A percentile compares a stretch with the other conserved stretches of the same genome.
phyloP scores from a whole-genome alignment of 2,888 invertebrate species.

The Scrobipalpa costella region DNA sequence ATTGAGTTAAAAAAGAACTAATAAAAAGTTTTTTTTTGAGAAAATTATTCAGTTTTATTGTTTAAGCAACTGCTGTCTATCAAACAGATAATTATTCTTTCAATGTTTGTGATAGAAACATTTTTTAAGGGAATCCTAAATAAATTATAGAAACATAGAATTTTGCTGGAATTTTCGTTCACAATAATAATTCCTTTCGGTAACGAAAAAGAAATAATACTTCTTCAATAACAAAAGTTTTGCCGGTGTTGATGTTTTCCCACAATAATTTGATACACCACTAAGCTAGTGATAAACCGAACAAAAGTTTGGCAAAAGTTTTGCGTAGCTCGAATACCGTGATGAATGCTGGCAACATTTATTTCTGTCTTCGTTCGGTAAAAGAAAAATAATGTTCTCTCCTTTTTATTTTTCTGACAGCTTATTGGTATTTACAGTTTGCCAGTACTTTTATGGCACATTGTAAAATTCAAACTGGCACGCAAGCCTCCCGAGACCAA shows the following conservation, averaged over 20 bases:
- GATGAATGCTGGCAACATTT: slow-evolving; percentile 17
- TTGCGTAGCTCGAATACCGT: slow-evolving; percentile 8
- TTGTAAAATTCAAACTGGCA: slow-evolving; percentile 26
- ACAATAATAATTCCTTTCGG: background rate
- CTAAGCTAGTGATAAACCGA: slow-evolving; percentile 19
- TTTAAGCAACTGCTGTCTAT: too few species aligned
- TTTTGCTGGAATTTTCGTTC: too few species aligned
- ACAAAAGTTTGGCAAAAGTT: slow-evolving; percentile 13
- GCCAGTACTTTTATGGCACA: slow-evolving; percentile 5
- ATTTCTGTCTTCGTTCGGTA: slow-evolving; percentile 8
- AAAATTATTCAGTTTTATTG: too few species aligned
- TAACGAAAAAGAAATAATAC: background rate
- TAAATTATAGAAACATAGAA: too few species aligned
- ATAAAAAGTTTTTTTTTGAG: too few species aligned
- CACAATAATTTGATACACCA: slow-evolving; percentile 14
- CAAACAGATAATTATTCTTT: too few species aligned
- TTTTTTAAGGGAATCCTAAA: too few species aligned
- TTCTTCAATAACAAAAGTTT: slow-evolving; percentile 18
- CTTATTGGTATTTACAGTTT: background rate
- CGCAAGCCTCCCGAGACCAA: slow-evolving; percentile 30
- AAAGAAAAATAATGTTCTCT: slow-evolving; percentile 6
- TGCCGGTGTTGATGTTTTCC: slow-evolving; percentile 8
- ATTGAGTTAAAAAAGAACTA: too few species aligned
- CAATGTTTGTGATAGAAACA: too few species aligned
- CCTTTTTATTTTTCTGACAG: background rate